Evolutionary conservation across 23 tunicate species (phyloP).

Genomic region (Phallusia fumigata): DNA sequence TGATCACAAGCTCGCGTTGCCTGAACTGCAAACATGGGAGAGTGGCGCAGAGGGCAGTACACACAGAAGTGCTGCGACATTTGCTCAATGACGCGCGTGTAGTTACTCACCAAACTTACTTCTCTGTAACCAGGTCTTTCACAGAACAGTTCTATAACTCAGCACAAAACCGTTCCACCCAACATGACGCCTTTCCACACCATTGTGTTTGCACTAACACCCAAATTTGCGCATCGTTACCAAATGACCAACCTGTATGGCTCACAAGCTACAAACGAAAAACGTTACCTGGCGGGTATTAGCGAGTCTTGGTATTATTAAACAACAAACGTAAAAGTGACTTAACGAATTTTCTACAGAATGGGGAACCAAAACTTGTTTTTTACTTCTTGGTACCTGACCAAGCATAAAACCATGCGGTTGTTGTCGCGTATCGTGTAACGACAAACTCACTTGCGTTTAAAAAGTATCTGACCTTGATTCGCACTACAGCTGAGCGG

Average conservation of each 20-base stretch:
- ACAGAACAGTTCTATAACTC: not conserved
- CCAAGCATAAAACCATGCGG: too few species aligned
- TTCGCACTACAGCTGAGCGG: slow-evolving; percentile 38
- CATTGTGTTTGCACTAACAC: too few species aligned
- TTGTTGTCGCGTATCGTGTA: too few species aligned
- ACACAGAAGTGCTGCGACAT: slow-evolving; percentile 2
- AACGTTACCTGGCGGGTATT: not conserved
- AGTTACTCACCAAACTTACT: slow-evolving; percentile 1
- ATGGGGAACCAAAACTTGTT: too few species aligned
- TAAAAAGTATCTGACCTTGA: slow-evolving; percentile 37
- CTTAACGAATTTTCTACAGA: too few species aligned
- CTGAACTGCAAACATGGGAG: not conserved
- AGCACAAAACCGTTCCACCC: not conserved
- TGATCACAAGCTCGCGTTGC: slow-evolving; percentile 2
- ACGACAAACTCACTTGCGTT: too few species aligned
- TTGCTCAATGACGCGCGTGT: slow-evolving; percentile 3
- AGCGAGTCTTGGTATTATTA: too few species aligned
- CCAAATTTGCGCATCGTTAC: not conserved
- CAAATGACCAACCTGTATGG: not conserved
- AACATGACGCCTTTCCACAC: not conserved
- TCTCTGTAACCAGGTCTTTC: slow-evolving; percentile 6
- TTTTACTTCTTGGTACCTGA: too few species aligned
- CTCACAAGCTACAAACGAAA: not conserved
- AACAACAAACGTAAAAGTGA: too few species aligned
- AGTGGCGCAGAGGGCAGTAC: slow-evolving; percentile 5